Percentiles rank a stretch among this genome's conserved stretches.
Evolutionary conservation across 2,888 invertebrate species (phyloP).

Genomic region (Tanypteryx hageni): DNA sequence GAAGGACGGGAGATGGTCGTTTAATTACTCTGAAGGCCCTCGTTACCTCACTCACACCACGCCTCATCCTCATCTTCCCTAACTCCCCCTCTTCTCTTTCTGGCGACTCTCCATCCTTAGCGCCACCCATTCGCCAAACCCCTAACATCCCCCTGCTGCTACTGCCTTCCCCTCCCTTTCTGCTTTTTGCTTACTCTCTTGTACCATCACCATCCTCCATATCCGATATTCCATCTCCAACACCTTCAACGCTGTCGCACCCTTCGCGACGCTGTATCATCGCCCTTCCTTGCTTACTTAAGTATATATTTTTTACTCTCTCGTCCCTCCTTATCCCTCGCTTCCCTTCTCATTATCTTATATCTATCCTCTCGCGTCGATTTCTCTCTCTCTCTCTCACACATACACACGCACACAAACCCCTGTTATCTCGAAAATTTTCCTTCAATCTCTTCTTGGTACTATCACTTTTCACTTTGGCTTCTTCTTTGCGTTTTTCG

Average conservation of each 20-base stretch:
- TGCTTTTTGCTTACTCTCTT: not conserved
- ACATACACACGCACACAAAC: no score
- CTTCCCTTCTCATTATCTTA: no score
- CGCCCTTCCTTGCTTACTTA: no score
- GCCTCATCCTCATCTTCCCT: not conserved
- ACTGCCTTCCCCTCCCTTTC: not conserved
- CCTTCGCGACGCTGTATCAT: not conserved
- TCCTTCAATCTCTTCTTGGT: no score
- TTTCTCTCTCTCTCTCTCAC: no score
- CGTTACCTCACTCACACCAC: slow-evolving; percentile 17
- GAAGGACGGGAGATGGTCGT: slow-evolving; percentile 59
- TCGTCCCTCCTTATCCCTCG: no score
- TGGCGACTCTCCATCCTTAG: not conserved
- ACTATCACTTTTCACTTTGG: no score
- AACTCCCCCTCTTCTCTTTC: not conserved
- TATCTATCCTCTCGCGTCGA: no score
- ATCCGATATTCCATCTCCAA: not conserved
- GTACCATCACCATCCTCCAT: not conserved
- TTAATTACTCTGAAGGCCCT: slow-evolving; percentile 60
- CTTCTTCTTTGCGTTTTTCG: not conserved
- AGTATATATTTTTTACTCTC: no score
- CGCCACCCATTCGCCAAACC: not conserved
- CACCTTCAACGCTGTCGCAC: not conserved
- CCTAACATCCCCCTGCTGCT: not conserved
- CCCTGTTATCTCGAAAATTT: no score